Base-by-base conservation (phyloP, 1,140 invertebrate genomes). In the Acromyrmex charruanus region DNA sequence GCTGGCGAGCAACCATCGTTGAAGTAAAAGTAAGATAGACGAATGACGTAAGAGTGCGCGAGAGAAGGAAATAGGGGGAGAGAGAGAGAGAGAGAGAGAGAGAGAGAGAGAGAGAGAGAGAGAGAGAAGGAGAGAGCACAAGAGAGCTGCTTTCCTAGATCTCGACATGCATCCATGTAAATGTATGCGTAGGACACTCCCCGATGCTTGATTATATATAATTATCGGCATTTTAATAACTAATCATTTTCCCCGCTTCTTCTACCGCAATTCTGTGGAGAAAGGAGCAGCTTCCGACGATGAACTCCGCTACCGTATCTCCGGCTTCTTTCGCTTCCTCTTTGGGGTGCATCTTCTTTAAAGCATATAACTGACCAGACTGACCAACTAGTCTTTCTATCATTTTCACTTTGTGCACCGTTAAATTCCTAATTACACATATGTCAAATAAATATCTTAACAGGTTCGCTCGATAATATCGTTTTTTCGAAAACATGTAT, bases 171-270 rank as follows among this genome's bases (percentile, higher is more conserved):
- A 91, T 85, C 79, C 85, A 85, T 74, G 89, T 93, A 93, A 93
- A 80, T 89, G 89, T 93, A 93, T 94, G 93, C 93, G 91, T 92
- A 90, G 91, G 94, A 94, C 94, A 95, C 94, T 94, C 94, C 94
- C 94, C 91, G 89, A 89, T 90, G 72, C 92, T 94, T 95, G 94
- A 95, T 95, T 95, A 95, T 95, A 95, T 95, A 92, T 95, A 94
- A 95, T 95, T 95, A 95, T 95, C 93, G 93, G 94, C 92, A 95
- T 95, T 95, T 95, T 95, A 95, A 95, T 95, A 95, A 95, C 94
- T 95, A 94, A 95, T 95, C 94, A 95, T 95, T 95, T 95, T 93
- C 91, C 92, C 90, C 86, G 89, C 91, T 92, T 91, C 92, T 90
- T 80, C 65, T 85, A 87, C 91, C 92, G 88, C 92, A 94, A 93